phyloP scores from a whole-genome alignment of 2,113 vertebrate species.

The Strix uralensis region DNA sequence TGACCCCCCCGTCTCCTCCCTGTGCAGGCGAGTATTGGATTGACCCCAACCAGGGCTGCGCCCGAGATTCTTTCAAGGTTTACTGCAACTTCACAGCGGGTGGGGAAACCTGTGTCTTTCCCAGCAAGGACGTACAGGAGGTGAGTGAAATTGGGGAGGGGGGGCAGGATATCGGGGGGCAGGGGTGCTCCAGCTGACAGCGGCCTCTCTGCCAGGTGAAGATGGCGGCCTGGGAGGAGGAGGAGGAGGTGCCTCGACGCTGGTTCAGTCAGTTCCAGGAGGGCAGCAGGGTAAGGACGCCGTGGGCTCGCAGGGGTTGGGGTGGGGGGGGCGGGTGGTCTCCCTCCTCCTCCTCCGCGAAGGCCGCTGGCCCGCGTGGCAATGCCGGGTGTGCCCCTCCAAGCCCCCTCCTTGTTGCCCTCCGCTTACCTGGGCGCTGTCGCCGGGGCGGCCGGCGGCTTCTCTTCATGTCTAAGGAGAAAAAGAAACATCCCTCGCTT shows the following conservation, averaged over 20 bases:
- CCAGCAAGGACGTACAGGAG: conserved; percentile 82
- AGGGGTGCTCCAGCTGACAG: no score
- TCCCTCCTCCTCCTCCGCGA: background rate
- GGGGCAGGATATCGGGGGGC: background rate
- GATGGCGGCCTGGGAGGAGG: conserved; percentile 74
- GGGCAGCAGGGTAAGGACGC: conserved; percentile 77
- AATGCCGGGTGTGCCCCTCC: no score
- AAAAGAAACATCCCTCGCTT: no score
- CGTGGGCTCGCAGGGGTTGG: rapidly evolving
- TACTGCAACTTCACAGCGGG: conserved; percentile 92
- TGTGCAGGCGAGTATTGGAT: conserved; percentile 91
- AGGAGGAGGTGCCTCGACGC: conserved; percentile 70
- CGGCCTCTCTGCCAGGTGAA: conserved; percentile 67
- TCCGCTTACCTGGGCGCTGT: no score
- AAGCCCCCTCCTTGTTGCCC: no score
- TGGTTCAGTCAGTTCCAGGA: conserved; percentile 83
- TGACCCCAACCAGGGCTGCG: conserved; percentile 92
- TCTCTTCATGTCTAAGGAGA: no score
- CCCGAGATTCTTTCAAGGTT: conserved; percentile 85
- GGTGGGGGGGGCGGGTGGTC: no score
- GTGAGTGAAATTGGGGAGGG: conserved; percentile 56
- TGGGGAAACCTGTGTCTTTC: conserved; percentile 88
- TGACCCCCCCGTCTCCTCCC: background rate
- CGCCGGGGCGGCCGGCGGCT: no score
- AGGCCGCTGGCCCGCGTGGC: no score